Conservation (phyloP, 2,888 invertebrate genomes). For the Gisinianus flammeolus region DNA sequence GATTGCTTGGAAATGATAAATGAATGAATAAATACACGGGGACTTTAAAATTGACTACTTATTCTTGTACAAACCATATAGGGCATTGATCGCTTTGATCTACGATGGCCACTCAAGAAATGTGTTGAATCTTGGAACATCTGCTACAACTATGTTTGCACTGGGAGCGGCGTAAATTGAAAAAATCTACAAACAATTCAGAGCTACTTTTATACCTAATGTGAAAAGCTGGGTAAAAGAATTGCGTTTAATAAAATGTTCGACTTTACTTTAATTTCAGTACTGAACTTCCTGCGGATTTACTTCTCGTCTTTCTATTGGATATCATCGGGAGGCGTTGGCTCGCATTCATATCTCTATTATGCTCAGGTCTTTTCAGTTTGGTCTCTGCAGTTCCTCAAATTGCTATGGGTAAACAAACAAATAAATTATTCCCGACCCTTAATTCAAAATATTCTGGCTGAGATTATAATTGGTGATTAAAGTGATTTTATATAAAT, state of each 20-base stretch:
- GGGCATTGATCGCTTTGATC: slow-evolving; percentile 84
- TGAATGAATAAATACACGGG: too few species aligned
- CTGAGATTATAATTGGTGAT: too few species aligned
- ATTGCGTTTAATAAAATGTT: not conserved
- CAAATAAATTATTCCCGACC: not conserved
- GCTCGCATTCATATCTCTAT: slow-evolving; percentile 83
- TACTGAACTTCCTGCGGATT: slow-evolving; percentile 84
- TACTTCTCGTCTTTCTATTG: slow-evolving; percentile 76
- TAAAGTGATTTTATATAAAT: not conserved
- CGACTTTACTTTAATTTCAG: slow-evolving; percentile 61
- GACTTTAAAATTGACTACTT: too few species aligned
- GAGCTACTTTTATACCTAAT: too few species aligned
- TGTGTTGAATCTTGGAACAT: slow-evolving; percentile 70
- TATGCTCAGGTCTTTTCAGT: slow-evolving; percentile 80
- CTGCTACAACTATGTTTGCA: slow-evolving; percentile 39
- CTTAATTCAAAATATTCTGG: not conserved
- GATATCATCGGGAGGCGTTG: slow-evolving; percentile 84
- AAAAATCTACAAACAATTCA: too few species aligned
- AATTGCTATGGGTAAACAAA: slow-evolving; percentile 59
- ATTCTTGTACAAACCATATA: too few species aligned
- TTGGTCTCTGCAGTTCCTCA: slow-evolving; percentile 77
- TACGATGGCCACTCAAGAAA: slow-evolving; percentile 86
- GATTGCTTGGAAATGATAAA: not conserved
- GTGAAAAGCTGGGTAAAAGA: too few species aligned
- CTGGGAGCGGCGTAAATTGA: slow-evolving; percentile 67